A percentile compares a stretch with the other conserved stretches of the same genome.
phyloP scores from a whole-genome alignment of 2,113 vertebrate species.

The Campylomormyrus tamandua region DNA sequence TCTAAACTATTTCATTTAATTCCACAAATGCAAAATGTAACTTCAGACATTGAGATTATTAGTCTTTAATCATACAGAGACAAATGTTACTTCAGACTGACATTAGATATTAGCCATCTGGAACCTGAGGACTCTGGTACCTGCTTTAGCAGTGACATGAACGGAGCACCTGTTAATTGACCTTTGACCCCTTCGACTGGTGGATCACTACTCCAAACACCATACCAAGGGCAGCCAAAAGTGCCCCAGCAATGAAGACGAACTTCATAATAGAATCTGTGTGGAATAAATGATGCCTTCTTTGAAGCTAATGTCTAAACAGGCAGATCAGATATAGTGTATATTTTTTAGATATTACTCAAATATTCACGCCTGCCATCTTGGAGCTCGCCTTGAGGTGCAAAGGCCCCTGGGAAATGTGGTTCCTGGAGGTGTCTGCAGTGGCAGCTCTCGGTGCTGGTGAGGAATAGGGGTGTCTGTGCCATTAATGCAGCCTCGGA shows the following conservation, averaged over 20 bases:
- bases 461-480: neutral
- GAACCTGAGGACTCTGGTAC: neutral
- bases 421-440: constrained; percentile 46
- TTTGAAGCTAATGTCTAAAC: neutral
- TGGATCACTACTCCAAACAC: constrained; percentile 39
- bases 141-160: constrained; percentile 14
- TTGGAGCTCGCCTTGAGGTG: constrained; percentile 37
- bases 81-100: neutral
- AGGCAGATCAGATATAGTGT: neutral
- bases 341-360: neutral
- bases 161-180: constrained; percentile 42
- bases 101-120: neutral
- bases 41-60: neutral
- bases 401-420: constrained; percentile 61
- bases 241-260: constrained; percentile 46
- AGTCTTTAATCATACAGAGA: neutral
- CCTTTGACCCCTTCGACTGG: constrained; percentile 31
- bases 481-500: constrained; percentile 40
- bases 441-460: constrained; percentile 38
- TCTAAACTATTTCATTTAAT: neutral
- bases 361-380: neutral
- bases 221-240: constrained; percentile 44
- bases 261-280: constrained; percentile 42
- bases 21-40: neutral
- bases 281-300: neutral